These are phyloP conservation scores for Moxostoma hubbsi DNA, from an alignment of 2,797 vertebrate species.

Conservation along the genomic window DNA sequence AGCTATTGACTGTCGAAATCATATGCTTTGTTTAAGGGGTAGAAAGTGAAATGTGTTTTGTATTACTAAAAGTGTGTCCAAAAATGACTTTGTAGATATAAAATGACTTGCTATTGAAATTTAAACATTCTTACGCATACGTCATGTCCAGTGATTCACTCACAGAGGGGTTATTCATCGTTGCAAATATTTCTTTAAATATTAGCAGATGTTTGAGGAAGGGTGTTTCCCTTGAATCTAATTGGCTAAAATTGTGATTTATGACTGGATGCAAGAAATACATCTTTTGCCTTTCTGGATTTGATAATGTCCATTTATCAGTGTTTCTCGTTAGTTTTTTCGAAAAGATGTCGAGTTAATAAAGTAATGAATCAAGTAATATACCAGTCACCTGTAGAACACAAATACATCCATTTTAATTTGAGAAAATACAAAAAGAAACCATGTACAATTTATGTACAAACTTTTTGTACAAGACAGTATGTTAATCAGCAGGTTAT, in stretches of 20 bases:
- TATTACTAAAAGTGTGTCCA: neutral
- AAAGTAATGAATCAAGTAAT: slow-evolving; percentile 26
- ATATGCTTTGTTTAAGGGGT: neutral
- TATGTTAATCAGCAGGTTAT: slow-evolving; percentile 93
- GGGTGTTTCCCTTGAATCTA: neutral
- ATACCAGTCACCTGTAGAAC: slow-evolving; percentile 83
- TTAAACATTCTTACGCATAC: neutral
- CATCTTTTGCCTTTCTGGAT: neutral
- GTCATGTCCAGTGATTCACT: neutral
- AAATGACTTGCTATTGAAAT: neutral
- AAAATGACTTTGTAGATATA: neutral
- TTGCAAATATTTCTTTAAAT: neutral
- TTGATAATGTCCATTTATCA: neutral
- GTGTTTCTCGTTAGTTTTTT: neutral
- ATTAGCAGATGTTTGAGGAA: slow-evolving; percentile 9
- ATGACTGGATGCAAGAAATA: neutral
- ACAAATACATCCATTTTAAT: slow-evolving; percentile 99
- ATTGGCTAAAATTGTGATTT: neutral
- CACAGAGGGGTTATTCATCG: neutral
- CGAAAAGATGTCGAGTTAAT: neutral
- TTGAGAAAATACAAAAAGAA: slow-evolving; percentile 99
- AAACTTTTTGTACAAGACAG: slow-evolving; percentile 95
- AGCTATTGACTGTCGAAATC: neutral
- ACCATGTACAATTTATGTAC: slow-evolving; percentile 99
- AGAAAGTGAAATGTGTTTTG: neutral